Base-by-base conservation (phyloP, 2,797 vertebrate species). In the Anguilla pacifica region DNA sequence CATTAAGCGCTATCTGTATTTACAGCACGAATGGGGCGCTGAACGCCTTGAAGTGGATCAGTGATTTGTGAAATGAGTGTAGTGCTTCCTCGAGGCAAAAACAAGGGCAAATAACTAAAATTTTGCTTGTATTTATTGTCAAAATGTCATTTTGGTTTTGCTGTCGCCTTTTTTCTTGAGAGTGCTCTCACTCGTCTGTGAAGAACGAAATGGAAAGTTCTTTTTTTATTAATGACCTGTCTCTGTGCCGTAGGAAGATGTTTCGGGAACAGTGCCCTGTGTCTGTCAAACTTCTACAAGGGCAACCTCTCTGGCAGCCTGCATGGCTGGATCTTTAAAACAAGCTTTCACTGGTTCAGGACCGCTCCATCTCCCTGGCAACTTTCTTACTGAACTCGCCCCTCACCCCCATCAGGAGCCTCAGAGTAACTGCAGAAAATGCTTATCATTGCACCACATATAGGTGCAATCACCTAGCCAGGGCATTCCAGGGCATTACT, bases 11-110 rank as follows among this genome's bases (percentile, higher is more conserved):
- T 84, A 39, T 86, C 92, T 91, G 91, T 88, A 88, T 85, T 83
- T 84, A 87, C 90, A 89, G 77, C 74, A 87, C n/a, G 84, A 55
- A 74, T 0, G 67, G 89, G 90, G 84, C 88, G 74, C 82, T 92
- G 91, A 93, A 59, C 79, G 88, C 86, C 83, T 67, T 25, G 25
- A 35, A 88, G 91, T 92, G 90, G 87, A 91, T 93, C 89, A 90
- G 87, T 85, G 85, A 86, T 90, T 91, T 93, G 91, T 90, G 89
- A 92, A 90, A 93, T 90, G 89, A 91, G 91, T 93, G 91, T 85
- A 85, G 87, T 86, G 4, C 74, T 57, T 61, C 25, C 39, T 15
- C n/a, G 39, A 7, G 13, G 51, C 72, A 43, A 51, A 86, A 55
- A 22, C 28, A 1, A 84, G 35, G 72, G 85, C 88, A 39, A 92